Evolutionary conservation across 2,113 vertebrate genomes (phyloP).

Genomic region (Trinectes maculatus): DNA sequence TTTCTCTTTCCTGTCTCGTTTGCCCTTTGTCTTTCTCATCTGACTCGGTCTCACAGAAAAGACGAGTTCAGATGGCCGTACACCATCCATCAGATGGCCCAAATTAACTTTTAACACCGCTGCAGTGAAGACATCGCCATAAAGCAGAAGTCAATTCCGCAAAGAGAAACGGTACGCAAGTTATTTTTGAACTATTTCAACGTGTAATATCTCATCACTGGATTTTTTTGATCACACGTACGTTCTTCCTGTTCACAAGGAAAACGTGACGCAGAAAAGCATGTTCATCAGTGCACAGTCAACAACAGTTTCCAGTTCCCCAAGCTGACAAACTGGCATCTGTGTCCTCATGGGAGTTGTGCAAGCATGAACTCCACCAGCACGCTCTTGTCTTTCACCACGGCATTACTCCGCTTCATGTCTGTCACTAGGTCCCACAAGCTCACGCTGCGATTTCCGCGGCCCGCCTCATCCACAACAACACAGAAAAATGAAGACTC

Average conservation of each 20-base stretch:
- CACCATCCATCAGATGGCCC: constrained; percentile 11
- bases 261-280: constrained; percentile 8
- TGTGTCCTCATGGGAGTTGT: constrained; percentile 11
- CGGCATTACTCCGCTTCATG: constrained; percentile 29
- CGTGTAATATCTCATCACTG: constrained; percentile 10
- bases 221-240: background rate
- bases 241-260: background rate
- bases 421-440: constrained; percentile 46
- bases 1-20: constrained; percentile 24
- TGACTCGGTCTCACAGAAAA: constrained; percentile 54
- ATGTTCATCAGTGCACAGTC: background rate
- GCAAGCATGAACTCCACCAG: constrained; percentile 19
- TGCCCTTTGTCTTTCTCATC: constrained; percentile 28
- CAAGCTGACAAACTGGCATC: constrained; percentile 12
- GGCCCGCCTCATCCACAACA: constrained; percentile 33
- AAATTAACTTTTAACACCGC: constrained; percentile 54
- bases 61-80: constrained; percentile 48
- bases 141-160: constrained; percentile 22
- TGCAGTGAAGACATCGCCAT: constrained; percentile 36
- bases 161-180: constrained; percentile 8
- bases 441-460: constrained; percentile 28
- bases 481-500: constrained; percentile 46
- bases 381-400: constrained; percentile 27
- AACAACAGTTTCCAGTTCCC: background rate
- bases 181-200: constrained; percentile 9